Evolutionary conservation across 1,140 invertebrate species (phyloP).

Genomic region (Grapholita molesta): DNA sequence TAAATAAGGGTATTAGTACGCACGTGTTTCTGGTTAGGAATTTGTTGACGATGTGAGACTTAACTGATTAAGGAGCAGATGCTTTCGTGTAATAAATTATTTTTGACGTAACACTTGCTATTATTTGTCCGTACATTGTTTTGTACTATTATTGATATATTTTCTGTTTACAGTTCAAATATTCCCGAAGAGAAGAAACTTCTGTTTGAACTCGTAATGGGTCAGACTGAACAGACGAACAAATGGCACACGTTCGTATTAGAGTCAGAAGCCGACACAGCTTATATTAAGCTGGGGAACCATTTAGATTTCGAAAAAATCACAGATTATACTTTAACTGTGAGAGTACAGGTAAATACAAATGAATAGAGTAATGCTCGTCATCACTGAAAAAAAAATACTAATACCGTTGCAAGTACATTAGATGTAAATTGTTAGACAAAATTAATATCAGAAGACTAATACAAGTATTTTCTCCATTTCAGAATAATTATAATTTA

Average conservation of each 20-base stretch:
- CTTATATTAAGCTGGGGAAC: slow-evolving; percentile 85
- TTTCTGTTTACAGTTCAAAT: slow-evolving; percentile 81
- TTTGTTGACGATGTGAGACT: not conserved
- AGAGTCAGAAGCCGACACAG: slow-evolving; percentile 83
- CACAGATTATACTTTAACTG: slow-evolving; percentile 88
- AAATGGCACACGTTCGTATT: slow-evolving; percentile 87
- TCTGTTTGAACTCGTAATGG: slow-evolving; percentile 88
- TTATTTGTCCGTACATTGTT: too few relatives aligned
- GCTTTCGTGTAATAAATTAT: too few relatives aligned
- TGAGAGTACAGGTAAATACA: slow-evolving; percentile 82
- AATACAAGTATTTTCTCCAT: slow-evolving; percentile 21
- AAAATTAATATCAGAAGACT: slow-evolving; percentile 14
- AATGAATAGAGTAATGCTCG: too few relatives aligned
- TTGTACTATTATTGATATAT: too few relatives aligned
- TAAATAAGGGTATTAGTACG: not conserved
- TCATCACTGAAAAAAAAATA: too few relatives aligned
- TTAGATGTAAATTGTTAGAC: too few relatives aligned
- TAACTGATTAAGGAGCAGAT: not conserved
- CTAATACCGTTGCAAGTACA: too few relatives aligned
- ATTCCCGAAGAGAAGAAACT: slow-evolving; percentile 84
- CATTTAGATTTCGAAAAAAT: slow-evolving; percentile 90
- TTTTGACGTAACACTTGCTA: not conserved
- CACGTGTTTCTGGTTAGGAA: not conserved
- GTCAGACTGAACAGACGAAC: slow-evolving; percentile 90
- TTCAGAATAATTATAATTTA: slow-evolving; percentile 88